Evolutionary conservation across 1,140 invertebrate genomes (phyloP), one percentile per base, ranked within the genome.

Genomic region (Telenomus remus): DNA sequence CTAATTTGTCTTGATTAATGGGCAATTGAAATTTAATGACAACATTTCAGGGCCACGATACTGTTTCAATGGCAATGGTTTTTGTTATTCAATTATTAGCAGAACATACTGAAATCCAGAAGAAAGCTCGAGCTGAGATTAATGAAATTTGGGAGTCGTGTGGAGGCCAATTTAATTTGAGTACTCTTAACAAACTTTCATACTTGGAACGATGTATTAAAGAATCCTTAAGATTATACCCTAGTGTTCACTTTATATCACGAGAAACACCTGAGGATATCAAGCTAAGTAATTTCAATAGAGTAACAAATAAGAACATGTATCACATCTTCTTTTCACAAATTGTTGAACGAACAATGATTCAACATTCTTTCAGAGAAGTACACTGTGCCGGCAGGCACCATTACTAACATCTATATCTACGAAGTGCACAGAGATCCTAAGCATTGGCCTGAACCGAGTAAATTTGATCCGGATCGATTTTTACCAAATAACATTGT

Each of bases 401-500:
- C 87, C 1, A 82, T 85, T 0, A 48, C 89, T 0, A 51, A 88
- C 0, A 53, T 92, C 0, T 84, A 89, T 53, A 88, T 91, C 1
- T 89, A 89, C 14, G 86, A 90, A 47, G 85, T 94, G 53, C 93
- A 95, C 64, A 88, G 91, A 80, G 90, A 94, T 83, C 89, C 91
- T 1, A 87, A 92, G 42, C 87, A 90, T 35, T 96, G 92, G 80
- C 91, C 93, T 34, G 90, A 96, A 79, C 95, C 95, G 0, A 86
- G 93, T 10, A 87, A 84, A 5, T 96, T 95, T 79, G 88, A 92
- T 79, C 95, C 95, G 0, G 94, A 96, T 15, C 87, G 94, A 78
- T 96, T 96, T 86, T 81, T 91, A 9, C 89, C 90, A 0, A 90
- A 91, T 48, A 90, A 90, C 33, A 50, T 80, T 0, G 47, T 73